These are phyloP conservation scores for Euclidia mi DNA, from an alignment of 2,888 invertebrate genomes.

Conservation along the genomic window DNA sequence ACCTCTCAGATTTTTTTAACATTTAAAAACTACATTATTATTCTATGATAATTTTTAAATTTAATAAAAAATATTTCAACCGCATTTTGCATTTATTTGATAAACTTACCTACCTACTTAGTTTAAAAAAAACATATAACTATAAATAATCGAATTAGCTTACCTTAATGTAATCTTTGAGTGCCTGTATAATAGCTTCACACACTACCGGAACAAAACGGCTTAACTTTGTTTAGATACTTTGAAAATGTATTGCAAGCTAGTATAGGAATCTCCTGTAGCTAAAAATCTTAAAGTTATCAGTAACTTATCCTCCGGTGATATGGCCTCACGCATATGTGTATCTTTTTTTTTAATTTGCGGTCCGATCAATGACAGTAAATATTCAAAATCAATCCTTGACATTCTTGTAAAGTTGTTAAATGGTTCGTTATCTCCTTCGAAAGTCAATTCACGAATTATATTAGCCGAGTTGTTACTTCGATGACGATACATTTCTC, in stretches of 20 bases:
- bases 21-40: constrained; percentile 5
- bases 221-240: constrained; percentile 16
- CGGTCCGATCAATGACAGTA: too few relatives aligned
- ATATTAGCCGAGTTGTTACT: too few relatives aligned
- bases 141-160: constrained; percentile 17
- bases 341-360: constrained; percentile 1
- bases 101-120: constrained; percentile 23
- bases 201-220: constrained; percentile 3
- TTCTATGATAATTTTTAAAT: constrained; percentile 24
- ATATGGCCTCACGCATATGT: constrained; percentile 4
- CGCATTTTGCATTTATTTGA: constrained; percentile 28
- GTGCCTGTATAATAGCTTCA: not conserved
- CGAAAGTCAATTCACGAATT: too few relatives aligned
- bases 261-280: constrained; percentile 1
- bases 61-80: constrained; percentile 24
- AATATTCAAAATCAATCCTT: too few relatives aligned
- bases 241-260: constrained; percentile 9
- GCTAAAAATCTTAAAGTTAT: not conserved
- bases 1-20: constrained; percentile 18
- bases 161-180: constrained; percentile 17
- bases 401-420: too few relatives aligned
- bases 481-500: constrained; percentile 22
- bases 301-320: not conserved
- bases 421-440: too few relatives aligned
- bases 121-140: constrained; percentile 5